phyloP scores from a whole-genome alignment of 1,140 invertebrate species.

The Atta texana region DNA sequence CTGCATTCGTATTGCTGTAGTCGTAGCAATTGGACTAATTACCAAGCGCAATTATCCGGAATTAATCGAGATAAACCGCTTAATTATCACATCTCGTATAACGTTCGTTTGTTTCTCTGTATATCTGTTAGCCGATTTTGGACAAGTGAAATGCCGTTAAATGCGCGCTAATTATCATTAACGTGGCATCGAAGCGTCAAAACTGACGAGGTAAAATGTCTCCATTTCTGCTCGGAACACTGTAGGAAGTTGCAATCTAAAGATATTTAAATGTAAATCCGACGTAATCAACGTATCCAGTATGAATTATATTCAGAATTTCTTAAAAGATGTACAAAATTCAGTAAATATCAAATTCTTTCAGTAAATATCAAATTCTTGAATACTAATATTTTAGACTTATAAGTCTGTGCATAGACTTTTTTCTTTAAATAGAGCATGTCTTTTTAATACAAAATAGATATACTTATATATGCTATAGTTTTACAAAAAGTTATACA shows the following conservation, averaged over 20 bases:
- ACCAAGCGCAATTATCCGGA: slow-evolving; percentile 74
- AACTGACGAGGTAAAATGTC: slow-evolving; percentile 1
- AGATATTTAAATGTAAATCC: slow-evolving; percentile 44
- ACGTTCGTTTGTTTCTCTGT: slow-evolving; percentile 65
- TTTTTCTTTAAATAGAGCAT: slow-evolving; percentile 2
- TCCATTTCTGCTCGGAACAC: not conserved
- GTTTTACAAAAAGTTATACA: not conserved
- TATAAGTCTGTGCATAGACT: not conserved
- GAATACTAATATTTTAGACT: not conserved
- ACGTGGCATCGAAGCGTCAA: not conserved
- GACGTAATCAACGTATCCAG: slow-evolving; percentile 6
- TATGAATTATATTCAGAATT: not conserved
- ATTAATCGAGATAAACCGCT: slow-evolving; percentile 79
- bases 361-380: not conserved
- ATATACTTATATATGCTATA: no score
- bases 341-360: not conserved
- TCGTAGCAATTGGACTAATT: slow-evolving; percentile 76
- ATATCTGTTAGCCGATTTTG: slow-evolving; percentile 58
- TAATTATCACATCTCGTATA: slow-evolving; percentile 69
- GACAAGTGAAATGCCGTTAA: slow-evolving; percentile 17
- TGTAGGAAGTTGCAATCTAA: slow-evolving; percentile 1
- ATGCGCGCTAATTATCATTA: slow-evolving; percentile 32
- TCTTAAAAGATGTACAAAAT: not conserved
- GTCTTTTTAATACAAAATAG: not conserved
- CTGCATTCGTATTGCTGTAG: slow-evolving; percentile 34